A percentile compares a stretch with the other conserved stretches of the same genome.
Conservation (phyloP, 2,888 invertebrate genomes). For the Chrysina gloriosa region DNA sequence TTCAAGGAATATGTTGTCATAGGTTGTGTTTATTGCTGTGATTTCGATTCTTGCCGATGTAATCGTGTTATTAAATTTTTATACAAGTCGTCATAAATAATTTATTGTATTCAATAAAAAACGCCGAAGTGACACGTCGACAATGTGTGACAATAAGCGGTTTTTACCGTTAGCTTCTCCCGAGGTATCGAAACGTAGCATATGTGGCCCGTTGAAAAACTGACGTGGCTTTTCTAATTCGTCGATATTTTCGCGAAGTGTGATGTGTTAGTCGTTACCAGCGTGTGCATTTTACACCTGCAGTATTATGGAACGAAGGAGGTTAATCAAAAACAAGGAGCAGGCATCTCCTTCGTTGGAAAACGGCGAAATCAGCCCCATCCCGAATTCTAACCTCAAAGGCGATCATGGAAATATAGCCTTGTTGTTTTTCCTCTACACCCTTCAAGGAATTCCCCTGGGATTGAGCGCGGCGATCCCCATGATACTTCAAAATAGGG, state of each 20-base stretch:
- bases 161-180: not conserved
- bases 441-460: slow-evolving; percentile 94
- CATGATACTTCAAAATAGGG: slow-evolving; percentile 92
- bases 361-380: slow-evolving; percentile 54
- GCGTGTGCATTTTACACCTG: not conserved
- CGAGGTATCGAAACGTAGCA: not conserved
- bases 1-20: too few relatives aligned
- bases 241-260: slow-evolving; percentile 12
- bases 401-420: slow-evolving; percentile 86
- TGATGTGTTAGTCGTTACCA: slow-evolving; percentile 19
- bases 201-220: slow-evolving; percentile 23
- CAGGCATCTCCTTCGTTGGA: slow-evolving; percentile 51
- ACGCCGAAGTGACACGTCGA: not conserved
- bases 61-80: not conserved
- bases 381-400: slow-evolving; percentile 62
- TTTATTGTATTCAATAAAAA: not conserved
- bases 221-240: slow-evolving; percentile 47
- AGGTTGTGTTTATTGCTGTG: not conserved
- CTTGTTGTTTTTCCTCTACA: slow-evolving; percentile 90
- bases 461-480: slow-evolving; percentile 95
- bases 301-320: slow-evolving; percentile 48
- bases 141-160: slow-evolving; percentile 11
- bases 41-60: not conserved
- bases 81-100: not conserved
- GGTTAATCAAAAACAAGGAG: slow-evolving; percentile 48